Conservation (phyloP, 1,140 invertebrate species). For the Ips nitidus region DNA sequence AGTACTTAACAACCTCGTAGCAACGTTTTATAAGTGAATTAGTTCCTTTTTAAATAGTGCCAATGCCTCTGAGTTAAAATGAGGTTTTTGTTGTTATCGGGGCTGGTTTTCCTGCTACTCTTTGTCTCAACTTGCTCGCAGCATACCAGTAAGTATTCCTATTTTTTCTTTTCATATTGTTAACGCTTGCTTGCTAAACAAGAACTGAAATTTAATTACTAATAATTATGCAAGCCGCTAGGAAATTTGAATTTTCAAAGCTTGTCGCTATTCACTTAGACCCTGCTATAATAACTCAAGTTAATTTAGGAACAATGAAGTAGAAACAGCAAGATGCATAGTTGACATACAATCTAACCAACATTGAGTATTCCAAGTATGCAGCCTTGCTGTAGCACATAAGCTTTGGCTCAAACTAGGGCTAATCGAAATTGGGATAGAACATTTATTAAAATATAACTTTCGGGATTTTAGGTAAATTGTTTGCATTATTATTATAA, state of each 20-base stretch:
- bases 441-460: constrained; percentile 2
- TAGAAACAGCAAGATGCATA: constrained; percentile 10
- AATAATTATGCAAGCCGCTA: neutral
- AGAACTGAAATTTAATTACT: neutral
- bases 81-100: constrained; percentile 15
- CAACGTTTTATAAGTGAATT: constrained; percentile 4
- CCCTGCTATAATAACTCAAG: constrained; percentile 3
- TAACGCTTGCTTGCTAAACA: neutral
- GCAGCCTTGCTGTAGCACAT: neutral
- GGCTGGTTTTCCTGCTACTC: constrained; percentile 9
- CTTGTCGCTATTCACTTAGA: constrained; percentile 2
- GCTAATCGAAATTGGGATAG: neutral
- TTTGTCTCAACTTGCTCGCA: constrained; percentile 13
- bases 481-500: neutral
- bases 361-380: constrained; percentile 6
- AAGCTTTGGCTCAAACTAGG: neutral
- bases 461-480: neutral
- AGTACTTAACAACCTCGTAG: constrained; percentile 3
- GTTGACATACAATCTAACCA: constrained; percentile 12
- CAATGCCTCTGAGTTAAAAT: constrained; percentile 20
- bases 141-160: constrained; percentile 19
- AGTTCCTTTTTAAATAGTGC: constrained; percentile 8
- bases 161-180: too few species aligned
- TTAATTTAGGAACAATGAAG: constrained; percentile 18
- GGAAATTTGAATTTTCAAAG: constrained; percentile 1